Base-by-base conservation (phyloP, 2,888 invertebrate genomes). In the Melieria crassipennis region DNA sequence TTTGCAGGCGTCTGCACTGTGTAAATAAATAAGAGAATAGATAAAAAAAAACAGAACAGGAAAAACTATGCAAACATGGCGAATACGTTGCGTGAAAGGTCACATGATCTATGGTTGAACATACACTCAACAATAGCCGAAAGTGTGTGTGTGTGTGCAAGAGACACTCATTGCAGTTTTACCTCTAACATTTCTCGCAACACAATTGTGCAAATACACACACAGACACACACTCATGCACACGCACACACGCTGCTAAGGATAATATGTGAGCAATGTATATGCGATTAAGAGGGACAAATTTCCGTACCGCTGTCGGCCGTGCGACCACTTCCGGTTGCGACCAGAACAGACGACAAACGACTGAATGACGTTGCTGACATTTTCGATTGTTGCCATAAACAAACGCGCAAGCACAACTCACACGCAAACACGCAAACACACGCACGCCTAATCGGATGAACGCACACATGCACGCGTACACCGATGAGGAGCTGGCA, bases 301-400 rank as follows among this genome's bases (percentile, higher is more conserved):
- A 45, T 16, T 55, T 55, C 56, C 55, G 65, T 55, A 10, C 5
- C 56, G 50, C 47, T 48, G 11, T 7, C 43, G 43, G 16, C 42
- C 43, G 42, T 57, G 43, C 58, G 57, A 10, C 3, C 42, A 60
- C 67, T 67, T 67, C 60, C 67, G 60, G 67, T 60, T 60, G 11
- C 64, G 30, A 6, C 46, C 9, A 30, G 57, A n/a, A 16, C 65
- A 66, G 42, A 47, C 58, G 57, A 57, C 43, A 58, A 66, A 66
- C 58, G 48, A 30, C 47, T 43, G 58, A 66, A 66, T 66, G 58
- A 57, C 30, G 13, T 58, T 58, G 66, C 57, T 58, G 58, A 57
- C 47, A 57, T 16, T 65, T 65, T 16, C 65, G 56, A 65, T 57
- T 65, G 65, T 46, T 46, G 30, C 16, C 47, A 10, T 58, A 57